Percentiles rank a stretch among this genome's conserved stretches.
These are phyloP conservation scores for Eucera pruinosa DNA, from an alignment of 2,888 invertebrate genomes.

Conservation along the genomic window DNA sequence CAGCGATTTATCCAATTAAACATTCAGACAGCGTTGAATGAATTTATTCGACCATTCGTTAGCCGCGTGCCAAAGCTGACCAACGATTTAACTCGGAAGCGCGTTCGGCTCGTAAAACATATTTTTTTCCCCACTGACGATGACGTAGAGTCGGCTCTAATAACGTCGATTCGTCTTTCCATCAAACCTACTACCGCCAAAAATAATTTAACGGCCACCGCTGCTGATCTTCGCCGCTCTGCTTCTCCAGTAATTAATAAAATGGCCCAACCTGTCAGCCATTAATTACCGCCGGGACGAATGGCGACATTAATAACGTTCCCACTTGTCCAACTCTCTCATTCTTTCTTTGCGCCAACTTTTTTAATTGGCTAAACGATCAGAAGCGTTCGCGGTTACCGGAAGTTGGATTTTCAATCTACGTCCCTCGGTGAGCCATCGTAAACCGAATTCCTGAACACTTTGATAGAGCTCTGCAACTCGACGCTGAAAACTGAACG, in stretches of 20 bases:
- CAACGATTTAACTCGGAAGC: slow-evolving; percentile 10
- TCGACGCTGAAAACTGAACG: too few species aligned
- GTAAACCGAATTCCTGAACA: too few species aligned
- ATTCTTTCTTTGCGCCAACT: slow-evolving; percentile 7
- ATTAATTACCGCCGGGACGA: slow-evolving; percentile 70
- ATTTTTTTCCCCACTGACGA: neutral
- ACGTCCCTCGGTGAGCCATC: too few species aligned
- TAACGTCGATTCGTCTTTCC: slow-evolving; percentile 40
- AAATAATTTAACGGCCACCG: slow-evolving; percentile 68
- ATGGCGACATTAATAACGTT: slow-evolving; percentile 64
- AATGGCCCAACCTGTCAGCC: slow-evolving; percentile 73
- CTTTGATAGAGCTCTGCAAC: too few species aligned
- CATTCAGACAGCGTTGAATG: slow-evolving; percentile 6
- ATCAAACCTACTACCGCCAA: slow-evolving; percentile 18
- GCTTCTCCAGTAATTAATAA: slow-evolving; percentile 75
- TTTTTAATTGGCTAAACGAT: slow-evolving; percentile 3
- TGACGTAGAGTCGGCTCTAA: slow-evolving; percentile 25
- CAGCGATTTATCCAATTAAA: too few species aligned
- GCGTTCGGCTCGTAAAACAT: slow-evolving; percentile 24
- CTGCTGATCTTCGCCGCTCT: slow-evolving; percentile 63
- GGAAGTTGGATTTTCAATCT: too few species aligned
- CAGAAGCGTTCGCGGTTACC: too few species aligned
- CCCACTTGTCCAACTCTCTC: slow-evolving; percentile 9
- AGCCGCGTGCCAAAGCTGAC: neutral
- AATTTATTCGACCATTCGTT: slow-evolving; percentile 8